These are phyloP conservation scores for Nomada ferruginata DNA, from an alignment of 2,888 invertebrate genomes.

Conservation along the genomic window DNA sequence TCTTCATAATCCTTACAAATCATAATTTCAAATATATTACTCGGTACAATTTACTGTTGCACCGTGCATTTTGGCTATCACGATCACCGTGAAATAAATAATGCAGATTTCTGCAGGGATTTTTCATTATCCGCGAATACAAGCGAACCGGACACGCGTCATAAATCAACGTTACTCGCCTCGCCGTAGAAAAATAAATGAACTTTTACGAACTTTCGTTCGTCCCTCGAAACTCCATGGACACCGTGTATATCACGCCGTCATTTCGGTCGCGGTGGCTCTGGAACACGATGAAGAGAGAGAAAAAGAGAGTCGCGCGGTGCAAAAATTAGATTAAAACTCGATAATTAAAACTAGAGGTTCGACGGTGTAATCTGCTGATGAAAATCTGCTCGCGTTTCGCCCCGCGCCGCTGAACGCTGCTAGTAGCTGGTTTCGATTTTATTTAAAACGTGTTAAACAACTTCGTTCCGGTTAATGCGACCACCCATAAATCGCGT, in stretches of 20 bases:
- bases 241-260: constrained; percentile 57
- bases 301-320: constrained; percentile 7
- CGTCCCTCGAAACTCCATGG: constrained; percentile 46
- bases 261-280: constrained; percentile 37
- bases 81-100: constrained; percentile 27
- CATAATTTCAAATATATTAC: constrained; percentile 3
- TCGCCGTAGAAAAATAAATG: constrained; percentile 58
- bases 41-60: background rate
- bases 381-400: constrained; percentile 65
- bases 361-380: constrained; percentile 61
- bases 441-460: constrained; percentile 53
- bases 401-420: background rate
- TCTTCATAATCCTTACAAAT: background rate
- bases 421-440: constrained; percentile 33
- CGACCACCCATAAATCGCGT: constrained; percentile 28
- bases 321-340: constrained; percentile 68
- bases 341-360: constrained; percentile 69
- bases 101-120: constrained; percentile 38
- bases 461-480: constrained; percentile 33
- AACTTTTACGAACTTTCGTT: constrained; percentile 54
- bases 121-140: constrained; percentile 54
- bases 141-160: constrained; percentile 29
- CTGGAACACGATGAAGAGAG: background rate
- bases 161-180: constrained; percentile 53
- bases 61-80: constrained; percentile 1